Evolutionary conservation across 2,113 vertebrate genomes (phyloP).

Genomic region (Hemiprocne comata): DNA sequence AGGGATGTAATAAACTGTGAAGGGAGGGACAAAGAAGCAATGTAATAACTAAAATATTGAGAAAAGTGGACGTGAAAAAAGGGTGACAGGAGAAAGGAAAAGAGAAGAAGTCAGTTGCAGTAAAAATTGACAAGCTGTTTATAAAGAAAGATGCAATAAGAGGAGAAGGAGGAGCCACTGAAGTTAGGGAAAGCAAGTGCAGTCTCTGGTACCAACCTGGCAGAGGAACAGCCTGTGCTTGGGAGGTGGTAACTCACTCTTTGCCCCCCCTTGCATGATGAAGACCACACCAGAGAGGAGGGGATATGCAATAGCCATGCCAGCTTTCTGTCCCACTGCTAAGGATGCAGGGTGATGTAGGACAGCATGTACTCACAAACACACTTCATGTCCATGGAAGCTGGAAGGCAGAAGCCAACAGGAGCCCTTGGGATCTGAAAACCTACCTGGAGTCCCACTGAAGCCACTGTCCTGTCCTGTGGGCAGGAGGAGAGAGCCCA

Average conservation of each 20-base stretch:
- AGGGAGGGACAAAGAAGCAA: background rate
- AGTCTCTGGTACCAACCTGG: background rate
- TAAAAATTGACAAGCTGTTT: background rate
- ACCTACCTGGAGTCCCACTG: background rate
- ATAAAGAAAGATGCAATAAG: background rate
- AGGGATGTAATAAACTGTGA: background rate
- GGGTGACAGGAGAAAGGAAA: background rate
- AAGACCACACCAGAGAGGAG: accelerated
- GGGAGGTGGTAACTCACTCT: background rate
- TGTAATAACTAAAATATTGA: background rate
- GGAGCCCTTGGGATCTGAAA: background rate
- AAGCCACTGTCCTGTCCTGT: background rate
- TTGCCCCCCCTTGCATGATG: background rate
- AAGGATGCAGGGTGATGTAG: background rate
- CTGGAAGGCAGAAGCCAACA: background rate
- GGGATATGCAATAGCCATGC: accelerated
- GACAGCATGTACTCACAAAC: background rate
- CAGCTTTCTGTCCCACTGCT: background rate
- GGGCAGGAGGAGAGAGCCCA: background rate
- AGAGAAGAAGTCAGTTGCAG: background rate
- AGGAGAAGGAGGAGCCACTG: background rate
- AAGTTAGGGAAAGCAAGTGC: accelerated
- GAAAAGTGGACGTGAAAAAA: background rate
- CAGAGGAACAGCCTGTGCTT: background rate
- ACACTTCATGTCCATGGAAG: accelerated